A percentile compares a stretch with the other conserved stretches of the same genome.
Evolutionary conservation across 2,797 vertebrate genomes (phyloP).

Genomic region (Pangasius djambal): DNA sequence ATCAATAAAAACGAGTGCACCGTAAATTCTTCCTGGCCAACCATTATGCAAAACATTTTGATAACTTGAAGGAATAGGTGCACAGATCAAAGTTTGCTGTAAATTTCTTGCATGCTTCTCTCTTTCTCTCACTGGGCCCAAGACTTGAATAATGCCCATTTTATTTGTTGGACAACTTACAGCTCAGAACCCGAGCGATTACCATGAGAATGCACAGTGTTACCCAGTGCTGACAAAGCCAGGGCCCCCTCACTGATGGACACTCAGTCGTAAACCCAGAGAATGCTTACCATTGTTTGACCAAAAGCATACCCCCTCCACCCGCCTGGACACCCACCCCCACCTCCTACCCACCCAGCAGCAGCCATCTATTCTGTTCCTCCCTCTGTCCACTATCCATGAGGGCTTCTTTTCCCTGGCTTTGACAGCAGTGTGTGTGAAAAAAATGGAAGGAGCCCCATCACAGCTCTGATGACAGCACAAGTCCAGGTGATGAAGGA

Average conservation of each 20-base stretch:
- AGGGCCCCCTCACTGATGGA: slow-evolving; percentile 88
- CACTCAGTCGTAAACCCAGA: slow-evolving; percentile 97
- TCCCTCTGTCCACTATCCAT: slow-evolving; percentile 65
- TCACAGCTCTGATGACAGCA: slow-evolving; percentile 56
- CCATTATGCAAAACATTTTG: not conserved
- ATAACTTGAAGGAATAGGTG: not conserved
- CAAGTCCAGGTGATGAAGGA: slow-evolving; percentile 47
- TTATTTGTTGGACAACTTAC: slow-evolving; percentile 96
- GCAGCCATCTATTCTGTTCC: slow-evolving; percentile 67
- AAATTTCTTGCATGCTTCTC: slow-evolving; percentile 71
- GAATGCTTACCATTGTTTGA: slow-evolving; percentile 90
- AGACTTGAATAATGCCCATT: slow-evolving; percentile 92
- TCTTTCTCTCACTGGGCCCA: slow-evolving; percentile 69
- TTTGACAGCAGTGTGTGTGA: slow-evolving; percentile 19
- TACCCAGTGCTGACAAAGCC: slow-evolving; percentile 94
- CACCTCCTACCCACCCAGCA: slow-evolving; percentile 76
- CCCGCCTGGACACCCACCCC: slow-evolving; percentile 70
- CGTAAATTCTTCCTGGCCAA: not conserved
- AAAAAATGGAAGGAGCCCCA: slow-evolving; percentile 33
- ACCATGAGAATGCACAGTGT: slow-evolving; percentile 92
- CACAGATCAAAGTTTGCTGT: slow-evolving; percentile 66
- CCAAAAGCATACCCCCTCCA: slow-evolving; percentile 69
- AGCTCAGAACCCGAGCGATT: slow-evolving; percentile 89
- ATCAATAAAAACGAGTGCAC: not conserved
- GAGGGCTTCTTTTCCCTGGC: slow-evolving; percentile 62